Evolutionary conservation across 1,140 invertebrate genomes (phyloP), one percentile per base, ranked within the genome.

Genomic region (Nymphalis io): DNA sequence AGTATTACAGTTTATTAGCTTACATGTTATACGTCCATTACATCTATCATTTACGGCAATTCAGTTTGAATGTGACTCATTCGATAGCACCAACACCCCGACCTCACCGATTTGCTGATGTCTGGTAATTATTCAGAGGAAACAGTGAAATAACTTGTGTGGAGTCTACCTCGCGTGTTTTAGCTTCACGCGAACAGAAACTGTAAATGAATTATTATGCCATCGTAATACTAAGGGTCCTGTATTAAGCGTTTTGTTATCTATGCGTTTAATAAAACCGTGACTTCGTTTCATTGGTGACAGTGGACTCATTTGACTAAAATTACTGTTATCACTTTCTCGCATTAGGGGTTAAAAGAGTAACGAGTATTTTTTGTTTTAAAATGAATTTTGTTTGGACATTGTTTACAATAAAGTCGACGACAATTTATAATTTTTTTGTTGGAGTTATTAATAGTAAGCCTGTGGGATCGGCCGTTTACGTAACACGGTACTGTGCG

Each of bases 91-190:
- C 40, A 46, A 46, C 44, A 48, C 46, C 40, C 40, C 3, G 4
- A 44, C n/a, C 1, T 44, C 4, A 44, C 40, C 40, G 40, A 44
- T 44, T 44, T 6, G 40, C 40, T 44, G 40, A 44, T 44, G 40
- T 13, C 40, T 10, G 46, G 16, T 18, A 48, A 48, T 48, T 48
- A 48, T 48, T 48, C 16, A 16, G 16, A 44, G 40, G 40, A 48
- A 48, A 48, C 16, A 20, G n/a, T 18, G n/a, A 18, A 48, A 44
- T 44, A 44, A 48, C 46, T 48, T 48, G 46, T 48, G 46, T 48
- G 46, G n/a, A 48, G n/a, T 48, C 8, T 18, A 33, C 27, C 27
- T 48, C 46, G 46, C n/a, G 46, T 48, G 46, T 16, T 44, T 4
- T 20, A 16, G 2, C 46, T 48, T 48, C 46, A 48, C 46, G 46